Base-by-base conservation (phyloP, 1,140 invertebrate species). In the Bilobella aurantiaca region DNA sequence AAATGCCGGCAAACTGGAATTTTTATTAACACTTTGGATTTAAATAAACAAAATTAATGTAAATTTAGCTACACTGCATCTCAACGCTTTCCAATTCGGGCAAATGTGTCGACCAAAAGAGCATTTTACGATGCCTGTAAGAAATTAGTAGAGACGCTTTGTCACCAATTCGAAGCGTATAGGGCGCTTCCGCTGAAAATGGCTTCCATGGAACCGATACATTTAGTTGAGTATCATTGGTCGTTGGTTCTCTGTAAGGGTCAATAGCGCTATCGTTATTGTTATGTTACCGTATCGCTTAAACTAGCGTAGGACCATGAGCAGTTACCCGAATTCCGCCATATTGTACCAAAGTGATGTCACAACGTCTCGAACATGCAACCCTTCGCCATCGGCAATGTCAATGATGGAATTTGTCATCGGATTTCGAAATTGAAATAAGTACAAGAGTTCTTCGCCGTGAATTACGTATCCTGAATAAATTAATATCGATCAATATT, bases 251-350 rank as follows among this genome's bases (percentile, higher is more conserved):
- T 18, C 68, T 69, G 49, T 29, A 18, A 42, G 37, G 37, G 37
- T 42, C n/a, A 8, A 42, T 12, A 42, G n/a, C 8, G n/a, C n/a
- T 42, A 8, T 42, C 8, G 37, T n/a, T n/a, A n/a, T n/a, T n/a
- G n/a, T n/a, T n/a, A n/a, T n/a, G n/a, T n/a, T n/a, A n/a, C n/a
- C n/a, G n/a, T n/a, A n/a, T n/a, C n/a, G n/a, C n/a, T n/a, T n/a
- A n/a, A n/a, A n/a, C n/a, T n/a, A n/a, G n/a, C n/a, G n/a, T n/a
- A n/a, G n/a, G n/a, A n/a, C n/a, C n/a, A n/a, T n/a, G n/a, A n/a
- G n/a, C n/a, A n/a, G 29, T 61, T 65, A 71, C 70, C 67, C 70
- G 18, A 63, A 63, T 64, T 69, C 69, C 3, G 70, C 70, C 2
- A 69, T 25, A 65, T 71, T 71, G 0, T 67, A 28, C 70, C 70